phyloP scores from a whole-genome alignment of 1,140 invertebrate genomes.

The Brachystomella parvula region DNA sequence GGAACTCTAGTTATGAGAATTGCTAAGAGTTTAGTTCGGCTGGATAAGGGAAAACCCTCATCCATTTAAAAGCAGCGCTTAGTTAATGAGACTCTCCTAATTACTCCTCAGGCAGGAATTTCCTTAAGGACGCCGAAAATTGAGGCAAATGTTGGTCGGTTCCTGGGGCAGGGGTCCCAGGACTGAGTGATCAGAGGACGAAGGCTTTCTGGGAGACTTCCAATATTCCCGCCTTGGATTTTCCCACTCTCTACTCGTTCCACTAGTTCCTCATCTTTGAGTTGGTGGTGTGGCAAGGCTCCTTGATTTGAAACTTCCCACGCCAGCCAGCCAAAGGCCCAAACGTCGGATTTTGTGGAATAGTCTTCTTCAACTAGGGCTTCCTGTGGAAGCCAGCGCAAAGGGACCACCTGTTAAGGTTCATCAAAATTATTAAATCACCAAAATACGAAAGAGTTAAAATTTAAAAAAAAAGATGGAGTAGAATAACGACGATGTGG shows the following conservation, averaged over 20 bases:
- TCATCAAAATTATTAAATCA: constrained; percentile 23
- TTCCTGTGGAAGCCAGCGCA: constrained; percentile 81
- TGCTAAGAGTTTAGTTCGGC: no score
- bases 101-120: no score
- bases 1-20: no score
- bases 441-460: no score
- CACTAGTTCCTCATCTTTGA: constrained; percentile 67
- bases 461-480: no score
- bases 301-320: constrained; percentile 88
- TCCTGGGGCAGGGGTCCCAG: constrained; percentile 31
- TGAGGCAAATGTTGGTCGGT: constrained; percentile 32
- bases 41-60: no score
- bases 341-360: constrained; percentile 89
- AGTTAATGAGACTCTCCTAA: no score
- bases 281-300: constrained; percentile 71
- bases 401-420: constrained; percentile 53
- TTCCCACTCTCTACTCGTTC: constrained; percentile 57
- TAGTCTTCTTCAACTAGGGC: constrained; percentile 83
- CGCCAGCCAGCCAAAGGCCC: constrained; percentile 76
- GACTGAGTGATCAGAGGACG: constrained; percentile 19
- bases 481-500: no score
- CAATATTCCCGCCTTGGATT: constrained; percentile 48
- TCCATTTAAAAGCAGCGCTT: no score
- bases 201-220: constrained; percentile 17
- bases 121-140: constrained; percentile 30